Evolutionary conservation across 2,888 invertebrate genomes (phyloP).

Genomic region (Monoplex corrugatus): DNA sequence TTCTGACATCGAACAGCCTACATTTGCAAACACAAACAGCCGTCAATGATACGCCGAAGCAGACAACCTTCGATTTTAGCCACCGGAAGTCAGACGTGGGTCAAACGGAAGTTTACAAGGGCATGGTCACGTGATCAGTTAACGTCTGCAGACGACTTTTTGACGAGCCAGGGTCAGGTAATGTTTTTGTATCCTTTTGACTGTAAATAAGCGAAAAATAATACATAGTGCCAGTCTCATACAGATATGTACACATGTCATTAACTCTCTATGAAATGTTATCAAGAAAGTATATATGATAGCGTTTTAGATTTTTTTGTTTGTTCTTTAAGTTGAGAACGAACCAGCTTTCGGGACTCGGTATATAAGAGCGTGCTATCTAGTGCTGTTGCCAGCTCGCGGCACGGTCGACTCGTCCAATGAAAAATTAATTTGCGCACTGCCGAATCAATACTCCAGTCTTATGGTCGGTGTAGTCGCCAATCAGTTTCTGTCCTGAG

Average conservation of each 20-base stretch:
- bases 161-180: not conserved
- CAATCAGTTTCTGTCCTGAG: too few relatives aligned
- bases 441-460: slow-evolving; percentile 28
- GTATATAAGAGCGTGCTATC: too few relatives aligned
- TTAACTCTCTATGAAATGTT: too few relatives aligned
- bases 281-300: too few relatives aligned
- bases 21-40: too few relatives aligned
- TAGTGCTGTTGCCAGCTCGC: too few relatives aligned
- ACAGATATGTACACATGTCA: not conserved
- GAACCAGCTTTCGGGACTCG: too few relatives aligned
- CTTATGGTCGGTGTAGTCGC: too few relatives aligned
- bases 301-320: too few relatives aligned
- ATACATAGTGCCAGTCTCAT: not conserved
- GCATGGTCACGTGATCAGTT: slow-evolving; percentile 31
- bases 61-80: slow-evolving; percentile 44
- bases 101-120: slow-evolving; percentile 48
- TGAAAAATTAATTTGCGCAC: slow-evolving; percentile 34
- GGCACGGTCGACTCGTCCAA: slow-evolving; percentile 8
- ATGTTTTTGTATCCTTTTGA: not conserved
- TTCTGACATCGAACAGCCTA: too few relatives aligned
- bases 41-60: slow-evolving; percentile 10
- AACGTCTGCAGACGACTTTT: slow-evolving; percentile 39
- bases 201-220: not conserved
- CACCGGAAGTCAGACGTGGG: slow-evolving; percentile 46
- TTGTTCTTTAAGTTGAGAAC: too few relatives aligned